Percentiles rank a stretch among this genome's conserved stretches.
phyloP scores from a whole-genome alignment of 2,797 vertebrate species.

The Phrynocephalus forsythii region DNA sequence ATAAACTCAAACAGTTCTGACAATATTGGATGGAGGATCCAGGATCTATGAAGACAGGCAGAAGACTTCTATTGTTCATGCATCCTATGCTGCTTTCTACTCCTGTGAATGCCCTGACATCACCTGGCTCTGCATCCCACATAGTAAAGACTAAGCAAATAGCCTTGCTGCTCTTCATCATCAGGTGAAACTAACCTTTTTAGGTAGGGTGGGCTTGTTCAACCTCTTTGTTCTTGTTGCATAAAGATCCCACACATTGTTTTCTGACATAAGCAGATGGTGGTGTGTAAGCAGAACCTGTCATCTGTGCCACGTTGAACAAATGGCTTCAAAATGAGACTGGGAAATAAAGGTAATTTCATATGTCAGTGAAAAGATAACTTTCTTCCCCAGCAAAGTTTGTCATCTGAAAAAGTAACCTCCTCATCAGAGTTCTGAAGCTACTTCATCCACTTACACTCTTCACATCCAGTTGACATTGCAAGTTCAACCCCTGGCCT shows the following conservation, averaged over 20 bases:
- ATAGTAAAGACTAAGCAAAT: background rate
- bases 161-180: background rate
- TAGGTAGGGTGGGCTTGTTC: background rate
- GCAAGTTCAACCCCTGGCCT: conserved; percentile 40
- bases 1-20: too few relatives aligned
- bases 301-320: conserved; percentile 32
- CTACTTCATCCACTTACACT: conserved; percentile 33
- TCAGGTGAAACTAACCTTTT: background rate
- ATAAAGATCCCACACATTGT: background rate
- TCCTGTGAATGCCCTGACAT: background rate
- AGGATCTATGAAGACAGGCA: too few relatives aligned
- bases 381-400: conserved; percentile 29
- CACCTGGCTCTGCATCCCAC: background rate
- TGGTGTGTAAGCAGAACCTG: conserved; percentile 1
- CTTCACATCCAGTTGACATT: conserved; percentile 19
- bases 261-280: conserved; percentile 13
- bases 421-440: conserved; percentile 22
- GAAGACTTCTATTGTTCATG: too few relatives aligned
- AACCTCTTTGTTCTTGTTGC: too few relatives aligned
- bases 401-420: conserved; percentile 35
- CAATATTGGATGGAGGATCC: too few relatives aligned
- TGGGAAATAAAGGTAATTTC: conserved; percentile 44
- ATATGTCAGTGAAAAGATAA: conserved; percentile 47
- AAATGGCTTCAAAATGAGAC: conserved; percentile 48
- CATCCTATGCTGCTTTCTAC: background rate